Percentiles rank a stretch among this genome's conserved stretches.
These are phyloP conservation scores for Norana najaformis DNA, from an alignment of 2,888 invertebrate genomes.

Conservation along the genomic window DNA sequence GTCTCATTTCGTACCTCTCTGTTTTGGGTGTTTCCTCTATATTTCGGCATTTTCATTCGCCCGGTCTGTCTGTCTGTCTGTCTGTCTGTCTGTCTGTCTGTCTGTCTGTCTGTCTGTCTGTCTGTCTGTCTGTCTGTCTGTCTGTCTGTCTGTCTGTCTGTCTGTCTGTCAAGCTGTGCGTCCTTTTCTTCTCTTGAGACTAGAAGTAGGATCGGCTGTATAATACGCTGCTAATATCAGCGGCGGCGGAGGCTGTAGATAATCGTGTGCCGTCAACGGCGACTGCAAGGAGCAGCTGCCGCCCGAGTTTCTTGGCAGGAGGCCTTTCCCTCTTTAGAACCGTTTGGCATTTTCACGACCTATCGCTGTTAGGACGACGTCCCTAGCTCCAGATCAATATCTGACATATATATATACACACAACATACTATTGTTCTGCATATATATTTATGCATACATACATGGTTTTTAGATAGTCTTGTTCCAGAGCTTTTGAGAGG, in stretches of 20 bases:
- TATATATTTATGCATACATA: too few relatives aligned
- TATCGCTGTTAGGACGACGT: background rate
- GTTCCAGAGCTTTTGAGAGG: too few relatives aligned
- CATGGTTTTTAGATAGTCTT: too few relatives aligned
- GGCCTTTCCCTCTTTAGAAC: background rate
- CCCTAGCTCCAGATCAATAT: background rate
- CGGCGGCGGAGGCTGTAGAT: background rate
- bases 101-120: background rate
- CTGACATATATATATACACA: too few relatives aligned
- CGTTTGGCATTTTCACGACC: background rate
- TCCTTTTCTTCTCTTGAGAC: background rate
- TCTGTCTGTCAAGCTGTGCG: background rate
- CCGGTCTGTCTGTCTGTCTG: background rate
- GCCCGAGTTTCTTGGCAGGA: too few relatives aligned
- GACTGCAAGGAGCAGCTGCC: background rate
- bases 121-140: background rate
- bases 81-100: conserved; percentile 2
- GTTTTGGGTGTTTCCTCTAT: background rate
- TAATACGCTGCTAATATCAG: background rate
- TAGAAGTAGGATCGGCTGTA: background rate
- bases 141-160: background rate
- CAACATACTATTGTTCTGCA: too few relatives aligned
- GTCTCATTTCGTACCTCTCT: background rate
- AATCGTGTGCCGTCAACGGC: background rate
- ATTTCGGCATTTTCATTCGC: background rate